Percentiles rank a stretch among this genome's conserved stretches.
phyloP scores from a whole-genome alignment of 2,113 vertebrate species.

The Recurvirostra avosetta region DNA sequence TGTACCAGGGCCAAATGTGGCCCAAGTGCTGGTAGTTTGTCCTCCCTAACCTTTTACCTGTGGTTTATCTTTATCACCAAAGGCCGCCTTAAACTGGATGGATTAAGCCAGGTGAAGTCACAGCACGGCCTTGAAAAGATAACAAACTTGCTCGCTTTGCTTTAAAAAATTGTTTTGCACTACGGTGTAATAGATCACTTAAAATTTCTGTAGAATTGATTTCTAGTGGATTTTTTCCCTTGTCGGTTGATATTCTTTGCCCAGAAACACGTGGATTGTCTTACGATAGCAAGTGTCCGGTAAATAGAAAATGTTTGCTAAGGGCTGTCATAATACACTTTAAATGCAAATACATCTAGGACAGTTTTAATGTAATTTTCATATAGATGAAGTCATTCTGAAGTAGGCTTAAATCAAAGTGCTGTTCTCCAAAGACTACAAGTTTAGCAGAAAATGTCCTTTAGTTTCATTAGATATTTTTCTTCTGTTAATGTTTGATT shows the following conservation, averaged over 20 bases:
- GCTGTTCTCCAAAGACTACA: conserved; percentile 49
- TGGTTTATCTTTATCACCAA: accelerated
- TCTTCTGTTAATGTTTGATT: not conserved
- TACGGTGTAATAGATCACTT: not conserved
- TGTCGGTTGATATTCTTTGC: not conserved
- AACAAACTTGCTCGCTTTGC: not conserved
- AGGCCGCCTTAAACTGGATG: not conserved
- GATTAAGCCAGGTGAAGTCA: not conserved
- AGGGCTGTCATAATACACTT: conserved; percentile 21
- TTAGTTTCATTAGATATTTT: not conserved
- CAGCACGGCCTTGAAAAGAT: not conserved
- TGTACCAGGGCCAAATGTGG: not conserved
- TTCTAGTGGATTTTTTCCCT: not conserved
- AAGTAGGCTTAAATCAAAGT: conserved; percentile 56
- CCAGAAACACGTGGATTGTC: not conserved
- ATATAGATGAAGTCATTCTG: conserved; percentile 58
- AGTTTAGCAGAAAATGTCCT: conserved; percentile 23
- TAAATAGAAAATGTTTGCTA: conserved; percentile 28
- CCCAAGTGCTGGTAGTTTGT: not conserved
- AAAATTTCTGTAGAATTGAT: not conserved
- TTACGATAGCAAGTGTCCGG: not conserved
- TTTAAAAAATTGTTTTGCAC: not conserved
- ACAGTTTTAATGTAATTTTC: conserved; percentile 67
- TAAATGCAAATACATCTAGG: conserved; percentile 56
- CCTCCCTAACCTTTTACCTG: too few species aligned